Evolutionary conservation across 2,888 invertebrate species (phyloP).

Genomic region (Macroteleia sp.): DNA sequence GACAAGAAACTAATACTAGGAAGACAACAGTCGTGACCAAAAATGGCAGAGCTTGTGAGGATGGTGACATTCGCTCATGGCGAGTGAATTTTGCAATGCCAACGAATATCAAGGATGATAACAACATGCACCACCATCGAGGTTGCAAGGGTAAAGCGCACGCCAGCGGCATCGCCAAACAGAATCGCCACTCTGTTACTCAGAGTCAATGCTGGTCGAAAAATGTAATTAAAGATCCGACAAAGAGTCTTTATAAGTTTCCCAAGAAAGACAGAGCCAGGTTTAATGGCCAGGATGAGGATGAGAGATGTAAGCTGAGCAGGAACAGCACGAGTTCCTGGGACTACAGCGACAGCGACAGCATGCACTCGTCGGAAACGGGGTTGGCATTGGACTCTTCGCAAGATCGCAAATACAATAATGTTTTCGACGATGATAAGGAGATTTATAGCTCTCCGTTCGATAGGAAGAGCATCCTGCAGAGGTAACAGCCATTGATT

Average conservation of each 20-base stretch:
- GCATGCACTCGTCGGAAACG: slow-evolving; percentile 85
- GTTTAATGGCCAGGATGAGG: slow-evolving; percentile 78
- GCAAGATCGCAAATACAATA: slow-evolving; percentile 68
- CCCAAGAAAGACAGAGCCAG: slow-evolving; percentile 77
- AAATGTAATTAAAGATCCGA: slow-evolving; percentile 49
- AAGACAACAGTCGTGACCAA: background rate
- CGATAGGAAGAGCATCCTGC: slow-evolving; percentile 15
- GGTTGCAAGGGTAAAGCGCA: slow-evolving; percentile 91
- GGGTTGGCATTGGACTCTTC: slow-evolving; percentile 67
- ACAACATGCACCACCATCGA: slow-evolving; percentile 87
- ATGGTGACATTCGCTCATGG: background rate
- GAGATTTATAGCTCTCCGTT: slow-evolving; percentile 38
- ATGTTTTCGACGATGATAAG: slow-evolving; percentile 71
- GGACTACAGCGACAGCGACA: slow-evolving; percentile 88
- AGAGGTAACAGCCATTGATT: slow-evolving; percentile 17
- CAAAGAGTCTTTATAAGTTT: slow-evolving; percentile 81
- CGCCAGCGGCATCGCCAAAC: slow-evolving; percentile 88
- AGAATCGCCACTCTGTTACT: slow-evolving; percentile 82
- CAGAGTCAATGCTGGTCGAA: slow-evolving; percentile 72
- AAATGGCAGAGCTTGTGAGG: too few species aligned
- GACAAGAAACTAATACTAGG: slow-evolving; percentile 8
- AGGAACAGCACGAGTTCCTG: slow-evolving; percentile 88
- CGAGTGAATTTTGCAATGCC: slow-evolving; percentile 73
- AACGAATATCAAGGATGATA: slow-evolving; percentile 81
- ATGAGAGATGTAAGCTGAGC: slow-evolving; percentile 83